phyloP scores from a whole-genome alignment of 1,140 invertebrate genomes.

The Wiebesia pumilae region DNA sequence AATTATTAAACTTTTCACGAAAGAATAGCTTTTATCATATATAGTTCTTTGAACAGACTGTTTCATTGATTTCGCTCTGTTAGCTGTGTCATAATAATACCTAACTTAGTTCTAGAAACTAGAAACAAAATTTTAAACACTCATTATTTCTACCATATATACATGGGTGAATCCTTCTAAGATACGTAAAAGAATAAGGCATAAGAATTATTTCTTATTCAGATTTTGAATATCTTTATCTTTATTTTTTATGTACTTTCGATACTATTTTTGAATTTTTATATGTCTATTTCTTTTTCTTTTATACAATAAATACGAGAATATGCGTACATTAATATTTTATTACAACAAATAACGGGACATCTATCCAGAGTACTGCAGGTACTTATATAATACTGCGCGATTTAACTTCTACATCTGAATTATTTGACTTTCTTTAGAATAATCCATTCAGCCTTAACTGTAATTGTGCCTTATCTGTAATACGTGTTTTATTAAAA shows the following conservation, averaged over 20 bases:
- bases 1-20: not conserved
- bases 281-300: not conserved
- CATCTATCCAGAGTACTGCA: too few relatives aligned
- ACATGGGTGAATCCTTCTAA: not conserved
- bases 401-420: too few relatives aligned
- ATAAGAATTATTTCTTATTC: not conserved
- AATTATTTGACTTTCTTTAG: too few relatives aligned
- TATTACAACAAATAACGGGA: too few relatives aligned
- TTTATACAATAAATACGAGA: not conserved
- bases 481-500: too few relatives aligned
- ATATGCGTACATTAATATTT: too few relatives aligned
- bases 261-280: not conserved
- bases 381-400: too few relatives aligned
- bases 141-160: not conserved
- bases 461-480: too few relatives aligned
- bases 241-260: not conserved
- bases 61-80: not conserved
- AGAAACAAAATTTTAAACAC: constrained; percentile 4
- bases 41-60: not conserved
- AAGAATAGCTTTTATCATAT: not conserved
- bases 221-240: not conserved
- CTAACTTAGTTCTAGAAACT: not conserved
- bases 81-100: not conserved
- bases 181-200: not conserved
- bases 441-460: too few relatives aligned